phyloP scores from a whole-genome alignment of 2,888 invertebrate species.

The Eurytoma adleriae region DNA sequence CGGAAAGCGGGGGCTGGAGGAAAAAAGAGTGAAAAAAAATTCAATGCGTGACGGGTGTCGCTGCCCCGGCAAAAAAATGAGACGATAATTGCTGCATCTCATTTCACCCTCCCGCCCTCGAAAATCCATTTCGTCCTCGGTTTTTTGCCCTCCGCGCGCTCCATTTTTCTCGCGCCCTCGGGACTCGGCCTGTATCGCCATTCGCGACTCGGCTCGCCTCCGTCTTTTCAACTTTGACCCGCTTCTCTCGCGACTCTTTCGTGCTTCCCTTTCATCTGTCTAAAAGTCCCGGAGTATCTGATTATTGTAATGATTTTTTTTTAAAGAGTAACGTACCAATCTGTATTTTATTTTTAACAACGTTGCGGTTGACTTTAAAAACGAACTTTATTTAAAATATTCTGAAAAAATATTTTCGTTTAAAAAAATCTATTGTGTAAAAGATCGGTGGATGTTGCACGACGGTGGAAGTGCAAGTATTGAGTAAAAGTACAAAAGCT shows the following conservation, averaged over 20 bases:
- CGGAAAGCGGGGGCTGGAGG: neutral
- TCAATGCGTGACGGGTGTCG: neutral
- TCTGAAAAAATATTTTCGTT: too few relatives aligned
- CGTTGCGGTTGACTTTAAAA: too few relatives aligned
- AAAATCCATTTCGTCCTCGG: neutral
- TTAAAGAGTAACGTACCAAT: too few relatives aligned
- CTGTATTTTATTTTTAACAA: too few relatives aligned
- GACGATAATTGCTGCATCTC: slow-evolving; percentile 37
- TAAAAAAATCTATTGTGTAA: neutral
- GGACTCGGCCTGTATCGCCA: neutral
- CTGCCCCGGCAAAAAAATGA: slow-evolving; percentile 10
- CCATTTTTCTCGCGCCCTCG: neutral
- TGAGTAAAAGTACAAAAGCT: slow-evolving; percentile 6
- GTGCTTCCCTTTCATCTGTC: too few relatives aligned
- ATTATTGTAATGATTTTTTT: too few relatives aligned
- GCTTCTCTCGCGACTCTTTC: too few relatives aligned
- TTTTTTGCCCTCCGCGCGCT: neutral
- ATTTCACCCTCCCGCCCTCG: neutral
- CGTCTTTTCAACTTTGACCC: too few relatives aligned
- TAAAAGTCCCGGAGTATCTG: too few relatives aligned
- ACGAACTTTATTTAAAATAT: too few relatives aligned
- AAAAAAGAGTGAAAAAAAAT: neutral
- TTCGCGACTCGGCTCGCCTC: neutral
- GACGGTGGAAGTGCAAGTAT: neutral
- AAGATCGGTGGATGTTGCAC: neutral